Percentiles rank a stretch among this genome's conserved stretches.
Evolutionary conservation across 2,113 vertebrate species (phyloP).

Genomic region (Stercorarius parasiticus): DNA sequence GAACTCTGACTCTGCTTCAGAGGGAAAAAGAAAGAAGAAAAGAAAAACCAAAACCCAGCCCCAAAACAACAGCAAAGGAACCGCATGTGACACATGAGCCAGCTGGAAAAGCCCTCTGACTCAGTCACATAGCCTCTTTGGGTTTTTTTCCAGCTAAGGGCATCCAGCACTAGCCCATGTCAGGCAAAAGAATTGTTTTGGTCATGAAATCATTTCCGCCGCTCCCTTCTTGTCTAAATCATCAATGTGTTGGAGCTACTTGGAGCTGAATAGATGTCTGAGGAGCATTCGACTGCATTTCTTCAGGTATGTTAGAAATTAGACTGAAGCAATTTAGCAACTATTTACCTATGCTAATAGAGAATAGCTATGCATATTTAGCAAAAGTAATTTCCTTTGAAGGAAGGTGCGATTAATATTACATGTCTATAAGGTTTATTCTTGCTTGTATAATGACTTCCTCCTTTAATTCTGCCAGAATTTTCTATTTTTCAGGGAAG

Average conservation of each 20-base stretch:
- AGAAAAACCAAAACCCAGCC: neutral
- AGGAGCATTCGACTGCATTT: neutral
- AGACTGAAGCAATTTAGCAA: neutral
- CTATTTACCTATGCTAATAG: neutral
- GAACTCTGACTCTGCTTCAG: neutral
- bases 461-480: neutral
- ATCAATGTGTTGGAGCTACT: neutral
- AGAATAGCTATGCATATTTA: neutral
- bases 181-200: neutral
- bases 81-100: neutral
- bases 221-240: neutral
- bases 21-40: neutral
- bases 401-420: neutral
- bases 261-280: neutral
- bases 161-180: neutral
- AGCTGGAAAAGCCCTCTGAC: conserved; percentile 47
- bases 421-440: neutral
- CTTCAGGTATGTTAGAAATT: neutral
- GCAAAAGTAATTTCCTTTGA: neutral
- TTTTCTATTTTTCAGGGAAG: neutral
- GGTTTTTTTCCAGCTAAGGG: neutral
- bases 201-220: neutral
- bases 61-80: neutral
- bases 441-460: neutral
- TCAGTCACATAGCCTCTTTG: neutral